Evolutionary conservation across 1,140 invertebrate species (phyloP).

Genomic region (Atta texana): DNA sequence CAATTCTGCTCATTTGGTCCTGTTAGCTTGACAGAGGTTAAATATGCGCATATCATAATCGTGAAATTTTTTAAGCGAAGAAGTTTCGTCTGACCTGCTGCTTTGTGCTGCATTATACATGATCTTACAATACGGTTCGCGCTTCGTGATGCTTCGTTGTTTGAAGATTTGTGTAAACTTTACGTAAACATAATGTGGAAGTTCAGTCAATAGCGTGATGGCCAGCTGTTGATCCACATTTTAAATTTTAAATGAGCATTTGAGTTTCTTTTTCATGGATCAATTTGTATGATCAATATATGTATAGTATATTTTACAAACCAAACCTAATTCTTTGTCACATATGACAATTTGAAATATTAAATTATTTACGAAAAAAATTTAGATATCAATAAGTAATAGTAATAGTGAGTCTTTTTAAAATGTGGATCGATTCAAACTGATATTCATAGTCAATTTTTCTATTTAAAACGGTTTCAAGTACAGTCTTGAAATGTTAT

Average conservation of each 20-base stretch:
- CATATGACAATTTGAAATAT: not conserved
- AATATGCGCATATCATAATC: conserved; percentile 41
- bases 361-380: not conserved
- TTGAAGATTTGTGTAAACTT: conserved; percentile 13
- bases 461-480: too few relatives aligned
- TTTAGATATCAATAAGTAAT: too few relatives aligned
- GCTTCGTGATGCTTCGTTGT: not conserved
- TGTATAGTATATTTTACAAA: not conserved
- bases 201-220: not conserved
- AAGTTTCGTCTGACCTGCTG: not conserved
- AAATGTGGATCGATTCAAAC: not conserved
- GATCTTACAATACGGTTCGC: conserved; percentile 22
- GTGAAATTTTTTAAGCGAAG: conserved; percentile 7
- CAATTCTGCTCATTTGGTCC: too few relatives aligned
- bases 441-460: too few relatives aligned
- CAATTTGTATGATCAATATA: not conserved
- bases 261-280: not conserved
- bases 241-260: not conserved
- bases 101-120: conserved; percentile 33
- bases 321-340: not conserved
- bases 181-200: conserved; percentile 3
- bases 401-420: not conserved
- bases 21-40: not conserved
- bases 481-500: too few relatives aligned
- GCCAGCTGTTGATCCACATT: not conserved